Percentiles rank a stretch among this genome's conserved stretches.
Conservation (phyloP, 2,888 invertebrate species). For the Prosopocoilus inquinatus region DNA sequence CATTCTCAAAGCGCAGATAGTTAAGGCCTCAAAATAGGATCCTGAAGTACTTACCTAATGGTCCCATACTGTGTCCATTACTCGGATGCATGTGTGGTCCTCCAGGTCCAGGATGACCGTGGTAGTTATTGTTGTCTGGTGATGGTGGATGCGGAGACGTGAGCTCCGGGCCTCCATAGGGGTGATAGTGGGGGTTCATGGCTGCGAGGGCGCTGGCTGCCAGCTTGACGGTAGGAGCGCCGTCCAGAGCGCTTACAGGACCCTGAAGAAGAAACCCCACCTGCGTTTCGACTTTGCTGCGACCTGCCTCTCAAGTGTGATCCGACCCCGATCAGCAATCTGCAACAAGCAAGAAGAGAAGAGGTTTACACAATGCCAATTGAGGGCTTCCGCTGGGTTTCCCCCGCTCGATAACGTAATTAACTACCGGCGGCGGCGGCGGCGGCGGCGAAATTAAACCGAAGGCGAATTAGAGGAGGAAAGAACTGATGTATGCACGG, state of each 20-base stretch:
- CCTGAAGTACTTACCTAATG: slow-evolving; percentile 48
- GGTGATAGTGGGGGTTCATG: slow-evolving; percentile 91
- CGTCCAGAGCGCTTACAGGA: slow-evolving; percentile 28
- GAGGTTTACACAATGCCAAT: slow-evolving; percentile 21
- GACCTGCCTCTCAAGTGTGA: not conserved
- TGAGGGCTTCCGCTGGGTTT: slow-evolving; percentile 26
- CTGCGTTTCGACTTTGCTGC: slow-evolving; percentile 3
- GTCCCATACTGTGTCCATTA: slow-evolving; percentile 52
- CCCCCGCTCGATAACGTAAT: slow-evolving; percentile 57
- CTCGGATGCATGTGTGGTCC: slow-evolving; percentile 52
- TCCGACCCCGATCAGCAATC: no score
- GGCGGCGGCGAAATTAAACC: slow-evolving; percentile 62
- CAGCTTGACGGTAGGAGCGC: slow-evolving; percentile 69
- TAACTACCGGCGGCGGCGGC: no score
- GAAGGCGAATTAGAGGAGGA: slow-evolving; percentile 60
- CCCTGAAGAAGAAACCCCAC: slow-evolving; percentile 16
- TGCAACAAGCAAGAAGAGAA: not conserved
- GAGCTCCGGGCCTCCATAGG: slow-evolving; percentile 70
- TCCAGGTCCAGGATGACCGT: slow-evolving; percentile 50
- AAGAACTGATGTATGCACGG: slow-evolving; percentile 28
- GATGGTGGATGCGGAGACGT: slow-evolving; percentile 76
- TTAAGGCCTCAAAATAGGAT: not conserved
- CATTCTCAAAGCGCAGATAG: no score
- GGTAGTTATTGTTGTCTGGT: slow-evolving; percentile 70
- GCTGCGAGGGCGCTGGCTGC: slow-evolving; percentile 79